Evolutionary conservation across 35 echinoderm and acorn worm species (phyloP).

Genomic region (Eucidaris tribuloides): DNA sequence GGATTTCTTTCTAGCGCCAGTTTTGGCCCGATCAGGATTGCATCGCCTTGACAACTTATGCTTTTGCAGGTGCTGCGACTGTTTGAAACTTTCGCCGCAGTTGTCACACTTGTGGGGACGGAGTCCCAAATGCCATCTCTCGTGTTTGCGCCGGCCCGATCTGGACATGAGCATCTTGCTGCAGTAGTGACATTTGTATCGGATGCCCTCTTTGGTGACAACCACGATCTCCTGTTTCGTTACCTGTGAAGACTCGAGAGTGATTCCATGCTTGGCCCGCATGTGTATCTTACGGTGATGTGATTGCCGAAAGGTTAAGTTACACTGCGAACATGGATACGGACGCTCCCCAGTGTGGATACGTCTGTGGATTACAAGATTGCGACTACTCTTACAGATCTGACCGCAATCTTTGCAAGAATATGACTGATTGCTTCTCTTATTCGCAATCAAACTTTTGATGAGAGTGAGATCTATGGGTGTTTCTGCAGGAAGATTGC

Average conservation of each 20-base stretch:
- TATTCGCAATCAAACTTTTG: not conserved
- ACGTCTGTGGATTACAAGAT: constrained; percentile 18
- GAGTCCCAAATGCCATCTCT: constrained; percentile 45
- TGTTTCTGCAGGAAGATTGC: not conserved
- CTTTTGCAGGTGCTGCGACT: constrained; percentile 9
- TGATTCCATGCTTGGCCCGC: not conserved
- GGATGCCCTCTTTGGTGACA: constrained; percentile 21
- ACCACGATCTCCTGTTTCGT: constrained; percentile 1
- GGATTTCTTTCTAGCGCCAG: not conserved
- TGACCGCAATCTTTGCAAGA: not conserved
- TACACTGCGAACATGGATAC: constrained; percentile 8
- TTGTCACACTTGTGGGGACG: constrained; percentile 24
- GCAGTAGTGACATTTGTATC: constrained; percentile 34
- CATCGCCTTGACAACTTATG: not conserved
- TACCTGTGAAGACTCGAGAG: not conserved
- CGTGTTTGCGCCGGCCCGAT: constrained; percentile 29
- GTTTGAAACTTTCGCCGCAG: constrained; percentile 32
- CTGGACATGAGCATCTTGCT: constrained; percentile 31
- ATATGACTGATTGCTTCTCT: not conserved
- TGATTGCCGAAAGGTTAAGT: constrained; percentile 6
- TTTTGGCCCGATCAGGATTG: not conserved
- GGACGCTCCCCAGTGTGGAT: constrained; percentile 43
- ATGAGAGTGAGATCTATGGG: not conserved
- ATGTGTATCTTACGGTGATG: constrained; percentile 8
- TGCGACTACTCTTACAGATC: not conserved